Conservation (phyloP, 2,797 vertebrate genomes). For the Ceryle rudis region DNA sequence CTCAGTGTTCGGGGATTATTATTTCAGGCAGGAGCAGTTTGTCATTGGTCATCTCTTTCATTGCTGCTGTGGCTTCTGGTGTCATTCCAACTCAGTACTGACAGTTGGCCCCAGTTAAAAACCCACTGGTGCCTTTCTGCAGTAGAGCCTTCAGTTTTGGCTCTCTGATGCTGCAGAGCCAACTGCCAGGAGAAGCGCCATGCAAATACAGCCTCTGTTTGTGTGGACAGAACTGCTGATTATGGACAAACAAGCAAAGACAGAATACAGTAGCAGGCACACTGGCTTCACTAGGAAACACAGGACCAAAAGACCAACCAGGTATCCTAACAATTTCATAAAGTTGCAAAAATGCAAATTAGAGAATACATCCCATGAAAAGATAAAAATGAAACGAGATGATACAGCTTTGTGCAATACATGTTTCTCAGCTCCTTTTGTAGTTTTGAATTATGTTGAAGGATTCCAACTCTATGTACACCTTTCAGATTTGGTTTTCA, state of each 20-base stretch:
- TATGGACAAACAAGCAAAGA: neutral
- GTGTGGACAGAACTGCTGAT: neutral
- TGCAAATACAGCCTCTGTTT: neutral
- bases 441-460: neutral
- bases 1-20: neutral
- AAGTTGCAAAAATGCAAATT: neutral
- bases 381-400: neutral
- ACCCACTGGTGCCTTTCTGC: neutral
- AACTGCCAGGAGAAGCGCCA: neutral
- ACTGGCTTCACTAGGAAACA: neutral
- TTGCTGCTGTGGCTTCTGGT: neutral
- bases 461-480: neutral
- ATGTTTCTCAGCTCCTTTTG: neutral
- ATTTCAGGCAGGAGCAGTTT: neutral
- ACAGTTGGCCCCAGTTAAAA: neutral
- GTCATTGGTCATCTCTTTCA: neutral
- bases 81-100: neutral
- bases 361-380: neutral
- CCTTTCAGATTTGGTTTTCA: neutral
- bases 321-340: neutral
- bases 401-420: neutral
- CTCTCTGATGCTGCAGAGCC: neutral
- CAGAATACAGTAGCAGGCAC: neutral
- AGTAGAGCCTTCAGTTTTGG: neutral
- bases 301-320: neutral